Evolutionary conservation across 1,140 invertebrate genomes (phyloP), one percentile per base, ranked within the genome.

Genomic region (Atta texana): DNA sequence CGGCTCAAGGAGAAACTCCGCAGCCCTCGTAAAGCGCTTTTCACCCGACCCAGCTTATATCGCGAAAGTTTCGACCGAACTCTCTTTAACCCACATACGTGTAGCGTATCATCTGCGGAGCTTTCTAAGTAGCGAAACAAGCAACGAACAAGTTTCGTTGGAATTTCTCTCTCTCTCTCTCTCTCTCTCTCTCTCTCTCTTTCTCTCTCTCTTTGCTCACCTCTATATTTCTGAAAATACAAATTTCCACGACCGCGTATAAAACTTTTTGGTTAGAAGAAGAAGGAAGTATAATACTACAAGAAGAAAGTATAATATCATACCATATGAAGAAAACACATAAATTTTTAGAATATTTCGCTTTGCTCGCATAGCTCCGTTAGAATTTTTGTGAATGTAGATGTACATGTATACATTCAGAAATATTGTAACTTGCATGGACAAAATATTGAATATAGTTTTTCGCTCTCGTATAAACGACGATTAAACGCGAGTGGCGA

Each of bases 41-140:
- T 84, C 80, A 84, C 69, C 80, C 80, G 69, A 74, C 24, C 39
- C 55, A 57, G 80, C 80, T 84, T 84, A 75, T 84, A 84, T 75
- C 80, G 69, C 80, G 80, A 84, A 84, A 84, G 69, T 84, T 84
- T 10, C 80, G 69, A 28, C 78, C 53, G 21, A 84, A 84, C 80
- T 84, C 80, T 75, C 80, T 84, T 84, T 84, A 84, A 84, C 80
- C 80, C 80, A 84, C 69, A 84, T 84, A 84, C 80, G 80, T 84
- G 80, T 72, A 49, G 24, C 80, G 80, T 84, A 84, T 84, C 80
- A 84, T 84, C 69, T 44, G 69, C 69, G 69, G 59, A 66, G 74
- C 75, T 80, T 66, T 66, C 61, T 53, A 85, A 85, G 72, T 85
- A 80, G 84, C 44, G 84, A 85, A 85, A 85, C 72, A 78, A 85